Evolutionary conservation across 2,888 invertebrate genomes (phyloP), one percentile per base, ranked within the genome.

Genomic region (Drosophila parthenogenetica): DNA sequence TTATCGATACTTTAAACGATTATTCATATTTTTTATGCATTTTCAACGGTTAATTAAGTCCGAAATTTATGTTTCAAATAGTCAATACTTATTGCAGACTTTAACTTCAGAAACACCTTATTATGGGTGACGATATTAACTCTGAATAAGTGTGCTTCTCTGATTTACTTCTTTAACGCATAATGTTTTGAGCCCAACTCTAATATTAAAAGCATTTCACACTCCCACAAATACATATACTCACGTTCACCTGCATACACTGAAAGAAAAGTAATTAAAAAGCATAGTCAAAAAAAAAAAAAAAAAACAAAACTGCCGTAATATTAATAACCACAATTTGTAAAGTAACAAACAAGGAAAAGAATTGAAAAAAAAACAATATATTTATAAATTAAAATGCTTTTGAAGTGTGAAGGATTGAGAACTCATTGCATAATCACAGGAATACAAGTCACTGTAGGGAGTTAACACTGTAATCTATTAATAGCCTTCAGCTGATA

Each of bases 271-370:
- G 25, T 42, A 42, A 46, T 8, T 14, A 53, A 57, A 63, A 60
- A 57, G 49, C 51, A 61, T 61, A 59, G 51, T 67, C 57, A 60
- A 76, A 59, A 29, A 22, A 19, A 19, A 19, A 19, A 19, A 19
- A 19, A 19, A 22, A 22, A 77, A 59, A 61, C 35, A 51, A 57
- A 77, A 75, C 75, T 75, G 75, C 75, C 77, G 64, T 77, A 77
- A 64, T 72, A 64, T 64, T 72, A 64, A 61, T 57, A 51, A 76
- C 42, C 16, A 32, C 29, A 46, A 68, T 65, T 62, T 73, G 54
- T 69, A 69, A 72, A 77, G 58, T 35, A 65, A 58, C 19, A 49
- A 71, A 57, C 25, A 53, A 53, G 46, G 35, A 57, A 45, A 16
- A 32, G 39, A 55, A 61, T 45, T 37, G 17, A 60, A 57, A 45